Percentiles rank a stretch among this genome's conserved stretches.
phyloP scores from a whole-genome alignment of 1,140 invertebrate species.

The Drosophila bipectinata region DNA sequence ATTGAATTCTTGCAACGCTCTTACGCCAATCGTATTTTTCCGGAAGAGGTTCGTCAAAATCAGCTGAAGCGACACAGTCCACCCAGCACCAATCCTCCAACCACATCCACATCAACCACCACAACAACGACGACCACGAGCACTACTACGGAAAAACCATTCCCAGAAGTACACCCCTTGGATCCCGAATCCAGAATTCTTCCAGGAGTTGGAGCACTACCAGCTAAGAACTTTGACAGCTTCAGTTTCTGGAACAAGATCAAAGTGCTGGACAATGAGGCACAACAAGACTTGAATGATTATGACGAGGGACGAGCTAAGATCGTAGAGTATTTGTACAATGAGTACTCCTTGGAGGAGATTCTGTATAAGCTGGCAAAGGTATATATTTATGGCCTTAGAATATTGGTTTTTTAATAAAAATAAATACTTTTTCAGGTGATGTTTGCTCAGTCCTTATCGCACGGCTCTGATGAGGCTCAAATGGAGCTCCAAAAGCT shows the following conservation, averaged over 20 bases:
- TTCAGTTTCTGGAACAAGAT: slow-evolving; percentile 76
- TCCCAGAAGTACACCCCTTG: slow-evolving; percentile 53
- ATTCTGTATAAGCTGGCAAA: slow-evolving; percentile 91
- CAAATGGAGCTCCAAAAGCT: slow-evolving; percentile 88
- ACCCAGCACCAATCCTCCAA: slow-evolving; percentile 34
- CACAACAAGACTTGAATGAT: slow-evolving; percentile 69
- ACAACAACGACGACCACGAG: slow-evolving; percentile 61
- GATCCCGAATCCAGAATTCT: slow-evolving; percentile 14
- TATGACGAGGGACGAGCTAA: slow-evolving; percentile 85
- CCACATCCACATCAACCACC: slow-evolving; percentile 52
- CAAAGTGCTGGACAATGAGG: slow-evolving; percentile 61
- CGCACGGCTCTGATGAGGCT: slow-evolving; percentile 87
- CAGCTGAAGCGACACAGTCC: slow-evolving; percentile 67
- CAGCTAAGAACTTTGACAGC: slow-evolving; percentile 59
- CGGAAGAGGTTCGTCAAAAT: slow-evolving; percentile 73
- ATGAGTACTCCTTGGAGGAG: slow-evolving; percentile 90
- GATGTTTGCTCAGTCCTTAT: slow-evolving; percentile 89
- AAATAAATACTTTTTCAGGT: slow-evolving; percentile 76
- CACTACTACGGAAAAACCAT: slow-evolving; percentile 72
- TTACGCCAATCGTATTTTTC: slow-evolving; percentile 84
- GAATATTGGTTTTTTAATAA: background rate
- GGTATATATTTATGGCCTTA: slow-evolving; percentile 75
- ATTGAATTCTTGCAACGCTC: slow-evolving; percentile 88
- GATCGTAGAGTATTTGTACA: slow-evolving; percentile 88
- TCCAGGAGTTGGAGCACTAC: slow-evolving; percentile 19